phyloP scores from a whole-genome alignment of 2,113 vertebrate genomes.

The Circaetus cinerascens region DNA sequence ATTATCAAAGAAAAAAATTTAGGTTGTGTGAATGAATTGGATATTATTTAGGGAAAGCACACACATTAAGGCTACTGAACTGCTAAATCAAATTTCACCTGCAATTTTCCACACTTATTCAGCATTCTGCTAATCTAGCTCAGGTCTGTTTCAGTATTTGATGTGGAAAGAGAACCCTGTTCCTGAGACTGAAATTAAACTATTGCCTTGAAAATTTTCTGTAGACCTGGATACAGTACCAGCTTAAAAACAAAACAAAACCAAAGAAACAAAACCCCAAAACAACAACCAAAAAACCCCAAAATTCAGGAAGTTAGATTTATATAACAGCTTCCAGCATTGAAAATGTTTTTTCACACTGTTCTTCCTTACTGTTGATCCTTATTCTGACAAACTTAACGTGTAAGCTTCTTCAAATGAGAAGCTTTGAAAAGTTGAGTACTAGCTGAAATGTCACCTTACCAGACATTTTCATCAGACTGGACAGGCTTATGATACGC shows the following conservation, averaged over 20 bases:
- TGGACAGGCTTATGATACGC: background rate
- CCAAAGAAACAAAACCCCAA: too few species aligned
- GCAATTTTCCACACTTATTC: background rate
- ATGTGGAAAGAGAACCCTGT: background rate
- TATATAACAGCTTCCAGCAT: background rate
- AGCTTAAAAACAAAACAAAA: background rate
- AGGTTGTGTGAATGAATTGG: background rate
- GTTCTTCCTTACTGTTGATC: background rate
- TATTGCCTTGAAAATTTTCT: background rate
- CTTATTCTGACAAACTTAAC: background rate
- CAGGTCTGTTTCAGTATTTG: background rate
- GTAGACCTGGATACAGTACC: background rate
- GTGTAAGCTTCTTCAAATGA: background rate
- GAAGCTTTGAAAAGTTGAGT: background rate
- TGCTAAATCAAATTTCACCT: background rate
- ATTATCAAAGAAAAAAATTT: background rate
- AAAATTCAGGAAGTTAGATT: background rate
- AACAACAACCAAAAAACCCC: too few species aligned
- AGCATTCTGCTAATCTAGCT: background rate
- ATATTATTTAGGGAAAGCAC: background rate
- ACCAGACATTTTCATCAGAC: background rate
- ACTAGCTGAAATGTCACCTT: background rate
- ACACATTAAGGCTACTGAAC: background rate
- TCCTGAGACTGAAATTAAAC: background rate
- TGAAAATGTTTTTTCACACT: background rate